Percentiles rank a stretch among this genome's conserved stretches.
phyloP scores from a whole-genome alignment of 1,140 invertebrate genomes.

The Cepaea nemoralis region DNA sequence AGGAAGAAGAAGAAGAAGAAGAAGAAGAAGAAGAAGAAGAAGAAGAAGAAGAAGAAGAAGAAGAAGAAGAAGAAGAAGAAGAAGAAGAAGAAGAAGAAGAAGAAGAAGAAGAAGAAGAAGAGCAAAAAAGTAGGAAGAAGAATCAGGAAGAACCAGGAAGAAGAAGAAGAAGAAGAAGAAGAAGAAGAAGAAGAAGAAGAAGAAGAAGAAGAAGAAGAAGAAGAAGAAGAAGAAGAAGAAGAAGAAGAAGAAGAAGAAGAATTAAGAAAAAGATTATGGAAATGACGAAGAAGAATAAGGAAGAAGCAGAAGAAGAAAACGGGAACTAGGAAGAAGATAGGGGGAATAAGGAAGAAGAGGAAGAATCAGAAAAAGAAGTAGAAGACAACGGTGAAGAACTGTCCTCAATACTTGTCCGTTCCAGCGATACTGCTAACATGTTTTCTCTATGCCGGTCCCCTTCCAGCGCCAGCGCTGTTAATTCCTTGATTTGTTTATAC shows the following conservation, averaged over 20 bases:
- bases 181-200: slow-evolving; percentile 17
- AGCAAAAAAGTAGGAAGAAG: not conserved
- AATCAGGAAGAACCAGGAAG: slow-evolving; percentile 5
- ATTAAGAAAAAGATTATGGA: not conserved
- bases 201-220: slow-evolving; percentile 15
- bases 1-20: not conserved
- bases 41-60: slow-evolving; percentile 19
- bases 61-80: slow-evolving; percentile 19
- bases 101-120: too few species aligned
- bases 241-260: slow-evolving; percentile 4
- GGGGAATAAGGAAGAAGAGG: slow-evolving; percentile 11
- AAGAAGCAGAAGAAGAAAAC: slow-evolving; percentile 2
- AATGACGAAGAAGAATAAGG: slow-evolving; percentile 22
- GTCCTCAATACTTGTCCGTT: too few species aligned
- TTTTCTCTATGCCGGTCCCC: too few species aligned
- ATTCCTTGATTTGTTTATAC: too few species aligned
- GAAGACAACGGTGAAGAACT: slow-evolving; percentile 22
- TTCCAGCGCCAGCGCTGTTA: too few species aligned
- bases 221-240: slow-evolving; percentile 31
- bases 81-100: not conserved
- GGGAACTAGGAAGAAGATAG: slow-evolving; percentile 8
- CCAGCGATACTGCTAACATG: too few species aligned
- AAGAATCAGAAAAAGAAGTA: not conserved
- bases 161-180: slow-evolving; percentile 29
- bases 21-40: not conserved